These are phyloP conservation scores for Gallinago media DNA, from an alignment of 2,113 vertebrate genomes.

Conservation along the genomic window DNA sequence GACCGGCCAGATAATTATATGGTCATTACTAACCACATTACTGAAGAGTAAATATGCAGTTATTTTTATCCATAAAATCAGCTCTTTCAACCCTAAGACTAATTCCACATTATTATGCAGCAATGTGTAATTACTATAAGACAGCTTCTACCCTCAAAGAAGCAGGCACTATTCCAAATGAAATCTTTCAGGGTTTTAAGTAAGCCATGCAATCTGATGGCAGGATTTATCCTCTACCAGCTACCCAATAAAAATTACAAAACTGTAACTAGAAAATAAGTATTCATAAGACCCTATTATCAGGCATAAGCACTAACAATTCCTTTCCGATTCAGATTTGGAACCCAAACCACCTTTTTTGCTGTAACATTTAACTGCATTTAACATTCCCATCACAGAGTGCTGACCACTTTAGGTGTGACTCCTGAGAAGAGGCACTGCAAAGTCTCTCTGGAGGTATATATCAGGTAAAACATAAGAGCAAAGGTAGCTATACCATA, in stretches of 20 bases:
- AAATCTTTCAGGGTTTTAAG: neutral
- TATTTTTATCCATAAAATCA: constrained; percentile 53
- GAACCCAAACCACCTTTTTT: neutral
- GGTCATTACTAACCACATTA: constrained; percentile 9
- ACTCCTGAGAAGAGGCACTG: neutral
- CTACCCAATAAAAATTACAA: neutral
- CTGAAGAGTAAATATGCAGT: neutral
- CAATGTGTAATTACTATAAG: constrained; percentile 5
- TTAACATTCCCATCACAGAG: neutral
- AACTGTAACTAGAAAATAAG: neutral
- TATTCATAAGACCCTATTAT: neutral
- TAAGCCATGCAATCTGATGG: neutral
- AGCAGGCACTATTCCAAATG: neutral
- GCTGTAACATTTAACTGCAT: neutral
- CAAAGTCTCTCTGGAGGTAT: neutral
- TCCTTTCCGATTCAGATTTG: neutral
- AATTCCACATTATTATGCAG: constrained; percentile 25
- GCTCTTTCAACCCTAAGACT: constrained; percentile 30
- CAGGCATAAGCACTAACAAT: neutral
- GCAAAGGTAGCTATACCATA: neutral
- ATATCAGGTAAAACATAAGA: neutral
- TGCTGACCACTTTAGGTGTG: neutral
- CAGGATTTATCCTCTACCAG: neutral
- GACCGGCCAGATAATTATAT: constrained; percentile 32
- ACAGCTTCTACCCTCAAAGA: neutral